These are phyloP conservation scores for Spea hammondii DNA, from an alignment of 2,797 vertebrate species.

Conservation along the genomic window DNA sequence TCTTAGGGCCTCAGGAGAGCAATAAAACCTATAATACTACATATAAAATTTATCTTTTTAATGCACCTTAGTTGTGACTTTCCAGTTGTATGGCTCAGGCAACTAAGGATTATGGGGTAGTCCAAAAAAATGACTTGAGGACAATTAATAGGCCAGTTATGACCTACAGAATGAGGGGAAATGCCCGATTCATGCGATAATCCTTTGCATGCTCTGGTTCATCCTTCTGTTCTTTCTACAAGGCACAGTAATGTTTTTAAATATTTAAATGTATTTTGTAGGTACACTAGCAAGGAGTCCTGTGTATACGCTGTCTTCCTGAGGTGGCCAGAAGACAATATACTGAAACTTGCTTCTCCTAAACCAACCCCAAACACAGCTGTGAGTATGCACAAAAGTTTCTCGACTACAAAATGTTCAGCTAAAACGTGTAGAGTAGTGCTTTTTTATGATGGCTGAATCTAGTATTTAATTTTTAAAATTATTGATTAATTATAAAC, in stretches of 20 bases:
- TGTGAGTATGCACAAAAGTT: slow-evolving; percentile 65
- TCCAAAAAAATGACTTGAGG: too few species aligned
- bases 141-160: too few species aligned
- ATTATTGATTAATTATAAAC: background rate
- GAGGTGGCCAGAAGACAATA: slow-evolving; percentile 65
- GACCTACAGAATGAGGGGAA: too few species aligned
- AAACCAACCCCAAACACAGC: slow-evolving; percentile 65
- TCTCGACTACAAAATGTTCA: background rate
- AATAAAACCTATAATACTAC: background rate
- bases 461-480: too few species aligned
- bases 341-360: slow-evolving; percentile 71
- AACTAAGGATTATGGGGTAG: too few species aligned
- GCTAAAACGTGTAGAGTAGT: too few species aligned
- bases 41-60: too few species aligned
- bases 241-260: background rate
- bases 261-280: slow-evolving; percentile 53
- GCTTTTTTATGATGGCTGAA: too few species aligned
- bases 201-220: background rate
- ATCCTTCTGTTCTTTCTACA: background rate
- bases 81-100: too few species aligned
- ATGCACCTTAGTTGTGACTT: too few species aligned
- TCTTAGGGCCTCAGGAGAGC: too few species aligned
- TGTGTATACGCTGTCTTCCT: slow-evolving; percentile 80
- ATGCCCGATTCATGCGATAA: too few species aligned
- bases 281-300: slow-evolving; percentile 82